Evolutionary conservation across 2,113 vertebrate genomes (phyloP).

Genomic region (Pseudorectes ferrugineus): DNA sequence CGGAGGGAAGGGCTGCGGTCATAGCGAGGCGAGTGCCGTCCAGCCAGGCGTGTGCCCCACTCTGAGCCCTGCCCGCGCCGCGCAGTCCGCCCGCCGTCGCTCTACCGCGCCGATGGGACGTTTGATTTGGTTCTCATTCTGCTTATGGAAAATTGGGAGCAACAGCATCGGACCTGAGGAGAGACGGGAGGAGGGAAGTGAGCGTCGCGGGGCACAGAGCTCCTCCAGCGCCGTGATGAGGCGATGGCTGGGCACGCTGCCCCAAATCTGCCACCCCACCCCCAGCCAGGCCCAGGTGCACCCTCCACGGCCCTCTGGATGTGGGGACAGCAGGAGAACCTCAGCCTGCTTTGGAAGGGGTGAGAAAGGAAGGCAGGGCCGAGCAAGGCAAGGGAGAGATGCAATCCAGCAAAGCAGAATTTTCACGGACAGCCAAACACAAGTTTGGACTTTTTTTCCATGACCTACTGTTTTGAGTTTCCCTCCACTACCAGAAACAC

Average conservation of each 20-base stretch:
- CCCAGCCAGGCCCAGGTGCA: not conserved
- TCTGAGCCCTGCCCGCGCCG: slow-evolving; percentile 55
- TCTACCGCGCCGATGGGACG: slow-evolving; percentile 41
- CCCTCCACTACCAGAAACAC: not conserved
- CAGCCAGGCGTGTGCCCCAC: slow-evolving; percentile 7
- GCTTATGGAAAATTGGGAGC: slow-evolving; percentile 78
- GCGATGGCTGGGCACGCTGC: not conserved
- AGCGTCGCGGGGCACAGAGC: not conserved
- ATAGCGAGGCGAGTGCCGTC: slow-evolving; percentile 44
- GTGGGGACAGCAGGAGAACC: not conserved
- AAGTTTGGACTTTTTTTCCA: not conserved
- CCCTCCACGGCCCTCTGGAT: not conserved
- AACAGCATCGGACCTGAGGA: slow-evolving; percentile 72
- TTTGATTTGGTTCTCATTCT: slow-evolving; percentile 75
- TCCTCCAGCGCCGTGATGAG: not conserved
- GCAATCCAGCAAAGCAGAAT: not conserved
- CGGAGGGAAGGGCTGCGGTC: slow-evolving; percentile 56
- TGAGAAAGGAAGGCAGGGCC: not conserved
- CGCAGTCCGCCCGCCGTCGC: slow-evolving; percentile 28
- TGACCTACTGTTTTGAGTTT: not conserved
- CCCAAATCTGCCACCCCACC: accelerated
- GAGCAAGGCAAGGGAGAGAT: not conserved
- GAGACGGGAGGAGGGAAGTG: slow-evolving; percentile 69
- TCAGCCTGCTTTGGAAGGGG: not conserved
- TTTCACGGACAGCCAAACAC: accelerated